Evolutionary conservation across 2,888 invertebrate species (phyloP).

Genomic region (Drepanosiphum platanoidis): DNA sequence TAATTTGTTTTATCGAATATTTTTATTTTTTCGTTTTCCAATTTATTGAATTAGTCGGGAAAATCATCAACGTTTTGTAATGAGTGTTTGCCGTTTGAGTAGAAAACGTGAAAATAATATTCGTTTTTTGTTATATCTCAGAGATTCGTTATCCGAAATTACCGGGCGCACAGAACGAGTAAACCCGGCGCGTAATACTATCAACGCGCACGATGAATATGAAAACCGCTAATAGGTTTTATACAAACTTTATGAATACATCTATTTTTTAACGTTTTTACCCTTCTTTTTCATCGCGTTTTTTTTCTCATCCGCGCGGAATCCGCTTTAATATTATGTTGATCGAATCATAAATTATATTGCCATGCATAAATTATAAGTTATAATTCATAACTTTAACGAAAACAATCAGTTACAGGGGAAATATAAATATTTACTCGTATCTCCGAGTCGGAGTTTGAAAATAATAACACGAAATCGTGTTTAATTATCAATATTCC

Average conservation of each 20-base stretch:
- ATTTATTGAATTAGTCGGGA: too few species aligned
- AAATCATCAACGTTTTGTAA: too few species aligned
- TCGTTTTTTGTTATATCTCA: background rate
- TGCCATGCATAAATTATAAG: background rate
- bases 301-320: background rate
- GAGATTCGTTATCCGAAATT: background rate
- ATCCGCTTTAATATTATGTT: background rate
- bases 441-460: background rate
- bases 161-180: background rate
- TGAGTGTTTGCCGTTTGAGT: background rate
- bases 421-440: background rate
- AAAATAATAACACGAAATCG: background rate
- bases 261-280: background rate
- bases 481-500: background rate
- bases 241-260: background rate
- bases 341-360: background rate
- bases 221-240: background rate
- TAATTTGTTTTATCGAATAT: too few species aligned
- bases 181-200: background rate
- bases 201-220: background rate
- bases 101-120: background rate
- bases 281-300: background rate
- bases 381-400: too few species aligned
- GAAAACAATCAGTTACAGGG: background rate
- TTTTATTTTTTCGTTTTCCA: too few species aligned